Evolutionary conservation across 2,113 vertebrate genomes (phyloP).

Genomic region (Amazona guildingii): DNA sequence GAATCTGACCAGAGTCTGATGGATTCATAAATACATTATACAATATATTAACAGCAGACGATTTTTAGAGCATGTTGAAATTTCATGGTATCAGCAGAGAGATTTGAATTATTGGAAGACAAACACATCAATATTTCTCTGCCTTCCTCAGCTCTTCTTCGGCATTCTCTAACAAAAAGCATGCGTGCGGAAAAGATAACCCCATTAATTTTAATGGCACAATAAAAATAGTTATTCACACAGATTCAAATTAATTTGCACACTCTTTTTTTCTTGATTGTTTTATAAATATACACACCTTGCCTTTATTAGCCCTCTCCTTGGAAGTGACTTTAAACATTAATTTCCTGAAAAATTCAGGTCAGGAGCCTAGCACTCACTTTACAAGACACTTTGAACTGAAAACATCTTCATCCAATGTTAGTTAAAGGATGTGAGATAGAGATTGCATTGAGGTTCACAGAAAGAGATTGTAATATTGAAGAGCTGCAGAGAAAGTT

Average conservation of each 20-base stretch:
- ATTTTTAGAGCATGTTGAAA: neutral
- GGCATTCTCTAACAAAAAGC: neutral
- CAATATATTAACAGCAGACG: neutral
- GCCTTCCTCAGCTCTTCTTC: too few relatives aligned
- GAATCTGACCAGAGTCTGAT: neutral
- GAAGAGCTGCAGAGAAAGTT: neutral
- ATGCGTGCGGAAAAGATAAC: neutral
- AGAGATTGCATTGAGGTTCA: neutral
- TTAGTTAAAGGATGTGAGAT: neutral
- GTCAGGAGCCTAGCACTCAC: neutral
- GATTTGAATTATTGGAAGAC: neutral
- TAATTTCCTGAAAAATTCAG: slow-evolving; percentile 6
- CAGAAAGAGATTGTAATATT: neutral
- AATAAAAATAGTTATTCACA: neutral
- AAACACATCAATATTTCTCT: neutral
- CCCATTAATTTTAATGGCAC: neutral
- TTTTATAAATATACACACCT: neutral
- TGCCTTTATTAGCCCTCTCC: neutral
- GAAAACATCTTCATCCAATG: neutral
- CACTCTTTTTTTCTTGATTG: neutral
- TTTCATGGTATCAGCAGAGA: neutral
- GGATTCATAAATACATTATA: neutral
- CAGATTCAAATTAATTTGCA: neutral
- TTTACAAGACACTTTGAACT: neutral
- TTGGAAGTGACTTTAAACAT: neutral